These are phyloP conservation scores for Globodera rostochiensis DNA, from an alignment of 1,140 invertebrate species.

Conservation along the genomic window DNA sequence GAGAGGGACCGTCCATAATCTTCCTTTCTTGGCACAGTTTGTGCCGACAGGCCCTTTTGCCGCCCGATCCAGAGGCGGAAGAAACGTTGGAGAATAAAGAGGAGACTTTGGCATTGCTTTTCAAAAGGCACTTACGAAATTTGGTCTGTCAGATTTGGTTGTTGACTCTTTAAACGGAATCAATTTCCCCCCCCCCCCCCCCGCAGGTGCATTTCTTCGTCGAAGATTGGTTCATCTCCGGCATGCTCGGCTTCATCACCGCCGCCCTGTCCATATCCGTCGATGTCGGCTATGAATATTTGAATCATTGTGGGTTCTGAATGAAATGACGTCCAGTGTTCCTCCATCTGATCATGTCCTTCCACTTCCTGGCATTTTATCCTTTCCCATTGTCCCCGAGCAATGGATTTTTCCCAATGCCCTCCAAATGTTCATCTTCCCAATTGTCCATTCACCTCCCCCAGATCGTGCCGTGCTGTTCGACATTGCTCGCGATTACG, in stretches of 20 bases:
- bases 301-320: conserved; percentile 54
- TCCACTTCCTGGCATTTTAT: no score
- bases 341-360: no score
- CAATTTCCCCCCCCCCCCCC: not conserved
- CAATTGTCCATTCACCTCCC: conserved; percentile 1
- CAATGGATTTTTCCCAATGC: no score
- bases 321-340: not conserved
- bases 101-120: not conserved
- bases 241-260: conserved; percentile 61
- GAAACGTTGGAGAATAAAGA: not conserved
- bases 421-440: not conserved
- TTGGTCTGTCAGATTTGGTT: not conserved
- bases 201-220: conserved; percentile 58
- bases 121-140: not conserved
- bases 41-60: not conserved
- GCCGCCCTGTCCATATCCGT: conserved; percentile 62
- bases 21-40: not conserved
- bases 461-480: conserved; percentile 60
- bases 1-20: no score
- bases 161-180: not conserved
- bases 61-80: not conserved
- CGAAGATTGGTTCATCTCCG: conserved; percentile 63
- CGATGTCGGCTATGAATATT: conserved; percentile 59
- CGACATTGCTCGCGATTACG: conserved; percentile 48
- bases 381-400: no score